phyloP scores from a whole-genome alignment of 1,140 invertebrate genomes.

The Leptinotarsa defecta region DNA sequence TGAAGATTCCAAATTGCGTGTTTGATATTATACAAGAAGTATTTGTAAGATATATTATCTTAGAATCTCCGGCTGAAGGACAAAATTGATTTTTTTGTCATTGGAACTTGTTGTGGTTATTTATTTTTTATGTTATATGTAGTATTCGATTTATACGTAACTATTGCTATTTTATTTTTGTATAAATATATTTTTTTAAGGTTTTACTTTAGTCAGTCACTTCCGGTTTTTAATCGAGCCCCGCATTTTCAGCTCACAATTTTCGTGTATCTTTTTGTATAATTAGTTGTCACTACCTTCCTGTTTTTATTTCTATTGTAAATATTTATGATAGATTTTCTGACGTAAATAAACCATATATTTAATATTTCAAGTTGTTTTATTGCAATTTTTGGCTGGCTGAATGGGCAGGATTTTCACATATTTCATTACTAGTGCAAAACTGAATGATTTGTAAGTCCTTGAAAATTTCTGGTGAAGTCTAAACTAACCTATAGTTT shows the following conservation, averaged over 20 bases:
- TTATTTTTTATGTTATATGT: slow-evolving; percentile 20
- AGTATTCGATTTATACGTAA: slow-evolving; percentile 12
- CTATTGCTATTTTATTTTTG: slow-evolving; percentile 18
- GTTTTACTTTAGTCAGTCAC: slow-evolving; percentile 30
- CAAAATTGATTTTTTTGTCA: neutral
- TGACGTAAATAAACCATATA: slow-evolving; percentile 40
- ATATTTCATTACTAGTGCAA: no score
- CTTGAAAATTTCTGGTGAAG: no score
- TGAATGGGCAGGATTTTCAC: no score
- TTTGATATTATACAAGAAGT: slow-evolving; percentile 24
- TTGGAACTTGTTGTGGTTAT: slow-evolving; percentile 19
- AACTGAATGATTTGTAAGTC: no score
- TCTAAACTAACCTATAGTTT: no score
- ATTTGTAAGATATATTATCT: slow-evolving; percentile 24
- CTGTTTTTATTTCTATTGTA: slow-evolving; percentile 28
- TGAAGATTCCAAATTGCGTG: slow-evolving; percentile 27
- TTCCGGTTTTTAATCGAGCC: slow-evolving; percentile 21
- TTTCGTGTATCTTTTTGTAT: slow-evolving; percentile 30
- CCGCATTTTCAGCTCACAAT: neutral
- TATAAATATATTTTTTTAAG: slow-evolving; percentile 26
- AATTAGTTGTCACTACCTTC: slow-evolving; percentile 28
- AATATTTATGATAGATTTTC: slow-evolving; percentile 37
- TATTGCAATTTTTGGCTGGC: neutral
- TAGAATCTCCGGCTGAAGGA: slow-evolving; percentile 5
- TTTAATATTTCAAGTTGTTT: slow-evolving; percentile 31